Conservation (phyloP, 2,113 vertebrate species). For the Engraulis encrasicolus region DNA sequence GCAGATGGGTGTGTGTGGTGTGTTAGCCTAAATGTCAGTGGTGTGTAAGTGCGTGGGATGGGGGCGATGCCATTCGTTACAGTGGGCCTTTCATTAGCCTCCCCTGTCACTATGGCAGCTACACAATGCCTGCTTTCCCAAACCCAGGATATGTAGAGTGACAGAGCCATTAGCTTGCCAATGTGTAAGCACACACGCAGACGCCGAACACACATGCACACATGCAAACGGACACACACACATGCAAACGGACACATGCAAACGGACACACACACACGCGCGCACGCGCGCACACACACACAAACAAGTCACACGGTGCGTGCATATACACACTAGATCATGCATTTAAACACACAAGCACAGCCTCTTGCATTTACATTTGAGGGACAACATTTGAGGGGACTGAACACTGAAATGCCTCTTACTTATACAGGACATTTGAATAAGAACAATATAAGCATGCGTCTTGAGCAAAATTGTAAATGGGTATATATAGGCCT, state of each 20-base stretch:
- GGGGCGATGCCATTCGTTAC: conserved; percentile 79
- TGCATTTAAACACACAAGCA: no score
- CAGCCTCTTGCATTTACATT: no score
- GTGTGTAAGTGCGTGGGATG: background rate
- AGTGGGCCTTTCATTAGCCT: conserved; percentile 76
- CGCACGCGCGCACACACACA: background rate
- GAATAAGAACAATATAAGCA: background rate
- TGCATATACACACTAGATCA: no score
- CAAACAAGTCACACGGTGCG: no score
- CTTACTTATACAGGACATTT: background rate
- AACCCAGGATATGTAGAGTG: conserved; percentile 63
- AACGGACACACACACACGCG: background rate
- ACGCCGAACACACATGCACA: conserved; percentile 59
- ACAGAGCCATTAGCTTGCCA: conserved; percentile 76
- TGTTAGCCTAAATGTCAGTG: background rate
- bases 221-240: background rate
- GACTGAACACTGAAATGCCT: no score
- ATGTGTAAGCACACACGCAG: conserved; percentile 61
- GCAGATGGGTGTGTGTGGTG: background rate
- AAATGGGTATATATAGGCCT: no score
- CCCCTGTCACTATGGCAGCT: conserved; percentile 75
- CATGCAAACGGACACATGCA: background rate
- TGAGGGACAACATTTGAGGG: no score
- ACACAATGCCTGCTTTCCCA: conserved; percentile 70
- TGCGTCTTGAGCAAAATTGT: no score